These are phyloP conservation scores for Sympetrum striolatum DNA, from an alignment of 2,888 invertebrate genomes.

Conservation along the genomic window DNA sequence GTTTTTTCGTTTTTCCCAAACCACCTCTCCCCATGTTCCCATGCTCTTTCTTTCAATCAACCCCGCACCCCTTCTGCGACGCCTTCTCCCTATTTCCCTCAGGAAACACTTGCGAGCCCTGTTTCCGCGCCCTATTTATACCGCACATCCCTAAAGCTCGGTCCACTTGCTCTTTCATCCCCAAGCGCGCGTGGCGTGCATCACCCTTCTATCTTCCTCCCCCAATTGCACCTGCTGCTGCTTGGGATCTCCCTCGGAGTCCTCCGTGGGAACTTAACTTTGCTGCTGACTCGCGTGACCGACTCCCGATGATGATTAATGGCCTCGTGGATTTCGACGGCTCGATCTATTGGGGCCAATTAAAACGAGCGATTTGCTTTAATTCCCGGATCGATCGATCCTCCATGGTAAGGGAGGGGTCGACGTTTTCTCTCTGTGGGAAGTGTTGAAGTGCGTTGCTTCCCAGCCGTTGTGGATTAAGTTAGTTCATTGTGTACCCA, in stretches of 20 bases:
- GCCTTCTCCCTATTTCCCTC: neutral
- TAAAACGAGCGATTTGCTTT: too few species aligned
- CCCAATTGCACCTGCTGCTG: neutral
- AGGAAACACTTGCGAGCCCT: neutral
- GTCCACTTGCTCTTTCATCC: neutral
- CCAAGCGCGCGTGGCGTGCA: neutral
- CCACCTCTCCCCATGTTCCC: neutral
- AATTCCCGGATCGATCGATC: too few species aligned
- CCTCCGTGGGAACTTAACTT: neutral
- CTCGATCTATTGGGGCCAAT: neutral
- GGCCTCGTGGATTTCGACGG: neutral
- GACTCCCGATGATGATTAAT: neutral
- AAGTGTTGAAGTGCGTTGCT: too few species aligned
- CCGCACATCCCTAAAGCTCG: neutral
- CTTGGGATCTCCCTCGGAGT: neutral
- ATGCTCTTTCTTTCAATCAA: neutral
- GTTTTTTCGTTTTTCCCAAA: neutral
- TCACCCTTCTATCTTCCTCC: neutral
- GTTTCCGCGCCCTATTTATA: neutral
- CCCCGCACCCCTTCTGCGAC: neutral
- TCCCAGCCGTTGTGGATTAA: too few species aligned
- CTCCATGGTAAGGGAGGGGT: too few species aligned
- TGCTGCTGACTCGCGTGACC: neutral
- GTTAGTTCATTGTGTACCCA: too few species aligned
- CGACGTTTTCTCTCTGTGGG: too few species aligned